phyloP scores from a whole-genome alignment of 2,113 vertebrate genomes.

The Poecile atricapillus region DNA sequence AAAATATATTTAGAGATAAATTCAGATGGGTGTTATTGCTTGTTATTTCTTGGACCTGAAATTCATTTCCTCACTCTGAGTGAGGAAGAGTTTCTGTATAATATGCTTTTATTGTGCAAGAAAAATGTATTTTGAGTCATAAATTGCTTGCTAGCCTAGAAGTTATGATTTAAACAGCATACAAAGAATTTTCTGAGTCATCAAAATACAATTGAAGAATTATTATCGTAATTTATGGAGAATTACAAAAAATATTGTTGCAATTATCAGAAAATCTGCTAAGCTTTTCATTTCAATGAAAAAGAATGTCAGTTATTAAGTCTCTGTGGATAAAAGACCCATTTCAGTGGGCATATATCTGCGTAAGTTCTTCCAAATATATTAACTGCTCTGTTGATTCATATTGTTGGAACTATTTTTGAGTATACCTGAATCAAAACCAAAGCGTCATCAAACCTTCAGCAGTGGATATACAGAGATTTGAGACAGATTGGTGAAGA shows the following conservation, averaged over 20 bases:
- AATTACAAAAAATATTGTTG: background rate
- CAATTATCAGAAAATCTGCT: background rate
- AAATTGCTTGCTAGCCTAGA: background rate
- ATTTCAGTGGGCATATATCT: background rate
- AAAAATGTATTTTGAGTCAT: background rate
- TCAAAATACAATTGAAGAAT: background rate
- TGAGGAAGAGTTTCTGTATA: background rate
- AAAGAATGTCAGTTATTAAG: background rate
- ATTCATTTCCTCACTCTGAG: background rate
- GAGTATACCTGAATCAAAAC: background rate
- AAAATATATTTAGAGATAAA: background rate
- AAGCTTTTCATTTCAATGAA: background rate
- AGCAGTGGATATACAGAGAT: background rate
- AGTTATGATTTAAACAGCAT: background rate
- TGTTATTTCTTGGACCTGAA: background rate
- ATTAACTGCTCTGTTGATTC: background rate
- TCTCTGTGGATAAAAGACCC: background rate
- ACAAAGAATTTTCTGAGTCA: background rate
- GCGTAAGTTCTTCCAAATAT: background rate
- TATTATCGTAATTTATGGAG: background rate
- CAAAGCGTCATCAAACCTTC: background rate
- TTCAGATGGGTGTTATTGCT: background rate
- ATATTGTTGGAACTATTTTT: background rate
- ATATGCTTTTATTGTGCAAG: background rate
- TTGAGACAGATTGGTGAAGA: background rate